Base-by-base conservation (phyloP, 2,113 vertebrate species). In the Myxocyprinus asiaticus region DNA sequence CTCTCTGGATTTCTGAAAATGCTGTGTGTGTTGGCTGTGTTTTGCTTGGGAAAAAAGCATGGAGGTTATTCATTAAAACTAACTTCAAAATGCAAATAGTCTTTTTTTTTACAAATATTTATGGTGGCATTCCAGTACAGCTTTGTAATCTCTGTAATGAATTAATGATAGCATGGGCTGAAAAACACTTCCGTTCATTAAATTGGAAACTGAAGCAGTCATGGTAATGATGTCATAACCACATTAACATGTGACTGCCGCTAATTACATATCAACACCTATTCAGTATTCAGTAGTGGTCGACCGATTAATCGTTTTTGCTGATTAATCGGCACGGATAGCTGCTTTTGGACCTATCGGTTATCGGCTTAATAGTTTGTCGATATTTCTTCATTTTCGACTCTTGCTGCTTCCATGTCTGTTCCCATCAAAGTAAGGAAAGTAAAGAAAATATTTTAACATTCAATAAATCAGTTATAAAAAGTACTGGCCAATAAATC, bases 1-100 rank as follows among this genome's bases (percentile, higher is more conserved):
- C 58, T 59, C 69, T 59, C 55, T 58, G 42, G 51, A 58, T 10
- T 44, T 58, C n/a, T 47, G 9, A 72, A 72, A 59, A 59, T 58
- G 5, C 14, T 71, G 53, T 58, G 53, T 58, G 42, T 55, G 43
- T 45, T 71, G 69, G 69, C 9, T 0, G 0, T 59, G 56, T 62
- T 62, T 51, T 14, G 56, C 7, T 45, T 61, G n/a, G 14, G 9
- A 43, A 22, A 12, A 8, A 14, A 61, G 43, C 44, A 73, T n/a
- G 22, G 10, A 9, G 22, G 22, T 10, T 7, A 58, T 45, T 71
- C 0, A 9, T 71, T n/a, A 45, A 58, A 44, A n/a, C 43, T 33
- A 58, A 42, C 7, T 6, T 43, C 50, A 58, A 71, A 3, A 55
- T 12, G 50, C 9, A 14, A 12, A 55, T 51, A 33, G 22, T 33